phyloP scores from a whole-genome alignment of 2,113 vertebrate genomes.

The Neopipo cinnamomea region DNA sequence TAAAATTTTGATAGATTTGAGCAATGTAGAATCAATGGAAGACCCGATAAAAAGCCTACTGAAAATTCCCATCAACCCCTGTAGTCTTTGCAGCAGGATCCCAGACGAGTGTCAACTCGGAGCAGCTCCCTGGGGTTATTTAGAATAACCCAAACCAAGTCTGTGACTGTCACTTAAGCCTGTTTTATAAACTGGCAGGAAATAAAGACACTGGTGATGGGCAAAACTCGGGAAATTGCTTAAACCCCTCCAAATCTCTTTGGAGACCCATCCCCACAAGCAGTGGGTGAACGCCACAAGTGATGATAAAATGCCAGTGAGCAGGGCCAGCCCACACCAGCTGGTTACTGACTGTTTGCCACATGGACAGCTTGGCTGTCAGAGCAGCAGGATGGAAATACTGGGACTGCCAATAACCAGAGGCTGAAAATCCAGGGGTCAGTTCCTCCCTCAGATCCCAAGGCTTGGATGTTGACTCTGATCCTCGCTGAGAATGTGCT shows the following conservation, averaged over 20 bases:
- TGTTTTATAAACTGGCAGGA: constrained; percentile 38
- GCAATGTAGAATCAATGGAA: not conserved
- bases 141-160: not conserved
- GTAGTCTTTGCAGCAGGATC: not conserved
- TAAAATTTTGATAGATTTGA: not conserved
- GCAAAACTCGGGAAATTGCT: constrained; percentile 20
- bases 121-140: not conserved
- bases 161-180: constrained; percentile 3
- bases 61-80: not conserved
- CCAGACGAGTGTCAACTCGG: not conserved
- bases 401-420: not conserved
- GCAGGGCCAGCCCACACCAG: not conserved
- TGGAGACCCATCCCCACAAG: not conserved
- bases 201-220: constrained; percentile 38
- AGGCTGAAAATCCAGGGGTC: not conserved
- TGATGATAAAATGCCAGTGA: not conserved
- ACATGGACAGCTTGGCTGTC: not conserved
- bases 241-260: constrained; percentile 11
- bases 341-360: not conserved
- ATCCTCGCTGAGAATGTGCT: not conserved
- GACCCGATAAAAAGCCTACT: not conserved
- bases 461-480: not conserved
- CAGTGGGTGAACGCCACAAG: not conserved
- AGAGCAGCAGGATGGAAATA: not conserved
- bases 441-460: not conserved